A percentile compares a stretch with the other conserved stretches of the same genome.
Evolutionary conservation across 1,140 invertebrate genomes (phyloP).

Genomic region (Sycophaga agraensis): DNA sequence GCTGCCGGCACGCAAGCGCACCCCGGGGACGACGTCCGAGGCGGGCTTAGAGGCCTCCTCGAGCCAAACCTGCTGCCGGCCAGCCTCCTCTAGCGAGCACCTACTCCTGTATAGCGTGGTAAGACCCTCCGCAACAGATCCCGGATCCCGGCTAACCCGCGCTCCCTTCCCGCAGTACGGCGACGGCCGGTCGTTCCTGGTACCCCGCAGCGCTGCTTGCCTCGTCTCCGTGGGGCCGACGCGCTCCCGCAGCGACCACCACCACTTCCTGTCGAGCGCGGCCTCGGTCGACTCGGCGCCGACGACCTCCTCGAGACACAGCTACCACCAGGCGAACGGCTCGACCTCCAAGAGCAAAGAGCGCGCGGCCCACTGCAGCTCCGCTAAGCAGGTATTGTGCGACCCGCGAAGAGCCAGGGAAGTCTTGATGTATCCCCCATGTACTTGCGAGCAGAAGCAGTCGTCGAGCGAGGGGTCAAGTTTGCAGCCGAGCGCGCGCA

Average conservation of each 20-base stretch:
- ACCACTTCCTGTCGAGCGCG: slow-evolving; percentile 68
- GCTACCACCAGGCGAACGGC: slow-evolving; percentile 30
- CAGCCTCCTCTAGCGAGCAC: slow-evolving; percentile 51
- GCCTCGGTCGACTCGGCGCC: slow-evolving; percentile 58
- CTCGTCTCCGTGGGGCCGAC: slow-evolving; percentile 68
- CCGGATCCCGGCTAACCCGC: not conserved
- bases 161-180: slow-evolving; percentile 41
- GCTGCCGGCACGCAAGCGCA: slow-evolving; percentile 77
- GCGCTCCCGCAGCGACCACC: slow-evolving; percentile 65
- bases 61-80: slow-evolving; percentile 50
- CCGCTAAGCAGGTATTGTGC: slow-evolving; percentile 29
- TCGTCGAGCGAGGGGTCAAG: slow-evolving; percentile 30
- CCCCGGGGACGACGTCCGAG: slow-evolving; percentile 35
- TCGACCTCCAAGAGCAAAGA: slow-evolving; percentile 32
- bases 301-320: slow-evolving; percentile 30
- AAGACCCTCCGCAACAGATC: slow-evolving; percentile 5
- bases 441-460: not conserved
- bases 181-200: slow-evolving; percentile 50
- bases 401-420: not conserved
- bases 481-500: slow-evolving; percentile 48
- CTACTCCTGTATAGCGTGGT: slow-evolving; percentile 53
- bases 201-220: slow-evolving; percentile 62
- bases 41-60: slow-evolving; percentile 42
- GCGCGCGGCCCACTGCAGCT: slow-evolving; percentile 41
- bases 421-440: too few species aligned